Base-by-base conservation (phyloP, 2,113 vertebrate species). In the Leucopsar rothschildi region DNA sequence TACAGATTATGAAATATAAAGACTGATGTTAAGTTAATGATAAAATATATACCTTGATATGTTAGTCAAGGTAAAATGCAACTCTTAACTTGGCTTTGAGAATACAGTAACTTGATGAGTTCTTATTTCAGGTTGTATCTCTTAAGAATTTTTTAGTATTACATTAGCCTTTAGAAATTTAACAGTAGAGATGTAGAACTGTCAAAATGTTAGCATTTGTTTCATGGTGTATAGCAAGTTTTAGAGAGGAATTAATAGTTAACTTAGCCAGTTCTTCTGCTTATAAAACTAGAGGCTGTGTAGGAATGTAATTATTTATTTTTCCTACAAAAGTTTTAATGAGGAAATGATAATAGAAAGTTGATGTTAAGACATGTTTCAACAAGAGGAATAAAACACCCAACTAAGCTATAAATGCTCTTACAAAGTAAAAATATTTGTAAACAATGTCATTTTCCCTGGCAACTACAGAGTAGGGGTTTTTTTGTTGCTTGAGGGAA, bases 381-480 rank as follows among this genome's bases (percentile, higher is more conserved):
- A 75, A 24, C 27, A 86, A 61, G 37, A 93, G 64, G 42, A 89
- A 6, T 78, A 14, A 82, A 66, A 76, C 50, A 20, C 24, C 10
- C 14, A 82, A 8, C 12, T 13, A 21, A 50, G 29, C 55, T 79
- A 40, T 53, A 92, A 94, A 40, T 61, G 45, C 20, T 90, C n/a
- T 85, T 94, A 25, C 27, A 9, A 45, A 85, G 79, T 70, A 42
- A 84, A 89, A 93, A n/a, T 82, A 88, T 92, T 90, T 94, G 55
- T 93, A 93, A 91, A 93, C 88, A 86, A 55, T 66, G 66, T 78
- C 25, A 4, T 93, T 89, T 92, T 59, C 60, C 75, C 35, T 92
- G 88, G 82, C 63, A 82, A 28, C 88, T 83, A 28, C 3, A 2
- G 71, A 47, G 29, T 53, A 29, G 39, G 39, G 25, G 1, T 16